A percentile compares a stretch with the other conserved stretches of the same genome.
phyloP scores from a whole-genome alignment of 1,140 invertebrate species.

The Conus betulinus region DNA sequence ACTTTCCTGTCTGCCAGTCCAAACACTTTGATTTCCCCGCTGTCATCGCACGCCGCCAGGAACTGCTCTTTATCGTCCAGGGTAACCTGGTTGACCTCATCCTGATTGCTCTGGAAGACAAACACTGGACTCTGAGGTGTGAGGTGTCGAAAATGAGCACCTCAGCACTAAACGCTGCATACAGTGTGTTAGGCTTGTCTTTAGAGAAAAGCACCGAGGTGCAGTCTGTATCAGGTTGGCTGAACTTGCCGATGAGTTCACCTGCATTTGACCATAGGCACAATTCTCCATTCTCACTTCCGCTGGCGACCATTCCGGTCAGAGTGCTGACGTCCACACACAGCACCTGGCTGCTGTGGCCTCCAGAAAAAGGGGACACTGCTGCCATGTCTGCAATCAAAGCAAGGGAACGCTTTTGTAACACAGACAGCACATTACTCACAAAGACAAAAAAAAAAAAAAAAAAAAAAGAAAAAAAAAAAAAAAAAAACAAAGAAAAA shows the following conservation, averaged over 20 bases:
- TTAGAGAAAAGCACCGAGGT: conserved; percentile 63
- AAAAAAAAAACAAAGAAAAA: too few relatives aligned
- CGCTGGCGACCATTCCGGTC: conserved; percentile 57
- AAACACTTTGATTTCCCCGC: conserved; percentile 68
- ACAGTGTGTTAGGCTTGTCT: conserved; percentile 59
- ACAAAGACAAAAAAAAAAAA: too few relatives aligned
- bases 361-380: conserved; percentile 54
- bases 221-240: conserved; percentile 55
- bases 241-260: conserved; percentile 51
- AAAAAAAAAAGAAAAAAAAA: too few relatives aligned
- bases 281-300: conserved; percentile 66
- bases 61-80: conserved; percentile 67
- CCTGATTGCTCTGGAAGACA: conserved; percentile 61
- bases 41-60: conserved; percentile 70
- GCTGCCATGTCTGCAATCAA: background rate
- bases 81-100: conserved; percentile 70
- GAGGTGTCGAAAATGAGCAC: conserved; percentile 56
- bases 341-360: conserved; percentile 75
- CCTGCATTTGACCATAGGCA: conserved; percentile 68
- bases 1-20: conserved; percentile 63
- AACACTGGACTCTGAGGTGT: conserved; percentile 49
- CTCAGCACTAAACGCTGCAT: conserved; percentile 62
- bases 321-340: conserved; percentile 69
- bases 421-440: too few relatives aligned
- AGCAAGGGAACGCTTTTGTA: background rate